These are phyloP conservation scores for Cryptocephalus primarius DNA, from an alignment of 2,888 invertebrate genomes.

Conservation along the genomic window DNA sequence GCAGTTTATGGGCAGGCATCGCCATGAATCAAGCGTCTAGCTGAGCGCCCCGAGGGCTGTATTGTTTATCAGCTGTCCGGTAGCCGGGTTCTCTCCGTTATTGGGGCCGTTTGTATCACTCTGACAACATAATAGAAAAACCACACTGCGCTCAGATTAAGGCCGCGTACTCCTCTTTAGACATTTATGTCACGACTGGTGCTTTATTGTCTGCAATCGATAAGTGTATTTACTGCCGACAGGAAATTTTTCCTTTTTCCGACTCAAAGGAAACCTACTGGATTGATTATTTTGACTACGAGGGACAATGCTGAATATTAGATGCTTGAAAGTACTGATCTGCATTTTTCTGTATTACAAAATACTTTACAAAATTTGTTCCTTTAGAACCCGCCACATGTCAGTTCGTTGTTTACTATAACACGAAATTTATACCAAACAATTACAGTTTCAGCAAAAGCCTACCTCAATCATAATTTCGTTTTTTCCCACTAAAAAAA, in stretches of 20 bases:
- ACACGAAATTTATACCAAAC: no score
- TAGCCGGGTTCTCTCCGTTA: slow-evolving; percentile 32
- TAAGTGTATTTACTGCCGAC: slow-evolving; percentile 11
- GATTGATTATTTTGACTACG: no score
- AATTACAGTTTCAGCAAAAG: no score
- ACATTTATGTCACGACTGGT: slow-evolving; percentile 23
- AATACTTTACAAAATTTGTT: no score
- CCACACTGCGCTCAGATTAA: slow-evolving; percentile 33
- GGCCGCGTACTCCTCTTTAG: slow-evolving; percentile 26
- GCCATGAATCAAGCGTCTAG: slow-evolving; percentile 22
- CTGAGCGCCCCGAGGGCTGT: slow-evolving; percentile 22
- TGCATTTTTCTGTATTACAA: no score
- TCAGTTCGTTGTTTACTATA: no score
- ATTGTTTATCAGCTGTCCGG: slow-evolving; percentile 36
- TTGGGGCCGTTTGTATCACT: slow-evolving; percentile 38
- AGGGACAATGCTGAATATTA: no score
- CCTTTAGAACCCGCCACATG: no score
- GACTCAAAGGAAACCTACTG: no score
- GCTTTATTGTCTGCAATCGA: slow-evolving; percentile 23
- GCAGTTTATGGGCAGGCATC: slow-evolving; percentile 6
- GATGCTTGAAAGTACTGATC: no score
- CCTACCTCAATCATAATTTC: no score
- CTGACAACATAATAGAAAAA: slow-evolving; percentile 39
- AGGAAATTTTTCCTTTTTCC: slow-evolving; percentile 2
- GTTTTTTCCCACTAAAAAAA: no score